A percentile compares a stretch with the other conserved stretches of the same genome.
These are phyloP conservation scores for Metopolophium dirhodum DNA, from an alignment of 1,140 invertebrate species.

Conservation along the genomic window DNA sequence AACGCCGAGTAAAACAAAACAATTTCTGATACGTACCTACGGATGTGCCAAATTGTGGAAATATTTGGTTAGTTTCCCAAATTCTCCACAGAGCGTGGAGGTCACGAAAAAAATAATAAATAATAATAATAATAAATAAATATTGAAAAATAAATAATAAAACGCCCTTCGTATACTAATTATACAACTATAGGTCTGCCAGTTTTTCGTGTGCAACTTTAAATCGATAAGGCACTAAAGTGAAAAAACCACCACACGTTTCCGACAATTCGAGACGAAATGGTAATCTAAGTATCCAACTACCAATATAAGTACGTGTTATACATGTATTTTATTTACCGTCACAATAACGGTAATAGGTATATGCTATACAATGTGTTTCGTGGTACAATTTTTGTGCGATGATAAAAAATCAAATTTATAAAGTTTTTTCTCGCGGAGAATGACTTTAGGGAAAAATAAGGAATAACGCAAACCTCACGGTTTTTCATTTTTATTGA, in stretches of 20 bases:
- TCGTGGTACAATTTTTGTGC: no score
- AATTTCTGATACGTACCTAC: neutral
- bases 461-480: neutral
- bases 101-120: neutral
- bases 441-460: neutral
- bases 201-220: constrained; percentile 13
- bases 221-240: neutral
- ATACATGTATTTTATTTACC: neutral
- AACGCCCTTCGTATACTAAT: neutral
- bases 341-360: neutral
- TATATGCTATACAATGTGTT: neutral
- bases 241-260: neutral
- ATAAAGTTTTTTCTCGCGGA: neutral
- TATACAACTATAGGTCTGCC: neutral
- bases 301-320: neutral
- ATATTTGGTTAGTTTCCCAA: constrained; percentile 30
- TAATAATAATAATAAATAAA: neutral
- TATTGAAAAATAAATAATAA: constrained; percentile 21
- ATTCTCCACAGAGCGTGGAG: neutral
- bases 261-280: neutral
- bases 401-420: neutral
- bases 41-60: constrained; percentile 25
- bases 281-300: neutral
- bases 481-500: neutral
- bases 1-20: constrained; percentile 1